Conservation (phyloP, 2,797 vertebrate genomes). For the Tragopan temminckii region DNA sequence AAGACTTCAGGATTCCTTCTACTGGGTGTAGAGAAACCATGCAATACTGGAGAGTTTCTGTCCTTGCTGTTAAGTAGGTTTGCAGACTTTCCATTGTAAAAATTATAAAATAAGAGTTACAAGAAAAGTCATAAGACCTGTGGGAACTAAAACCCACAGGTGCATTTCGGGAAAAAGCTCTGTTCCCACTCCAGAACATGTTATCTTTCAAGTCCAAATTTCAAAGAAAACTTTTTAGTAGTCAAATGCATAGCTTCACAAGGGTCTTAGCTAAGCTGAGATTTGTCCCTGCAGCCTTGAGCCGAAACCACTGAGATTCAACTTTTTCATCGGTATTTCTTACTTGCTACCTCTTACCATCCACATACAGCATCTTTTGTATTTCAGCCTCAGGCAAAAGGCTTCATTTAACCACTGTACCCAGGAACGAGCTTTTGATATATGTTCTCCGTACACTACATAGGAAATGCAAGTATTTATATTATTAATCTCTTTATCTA, state of each 20-base stretch:
- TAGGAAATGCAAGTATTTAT: neutral
- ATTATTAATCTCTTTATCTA: neutral
- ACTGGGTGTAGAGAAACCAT: neutral
- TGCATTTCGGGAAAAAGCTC: neutral
- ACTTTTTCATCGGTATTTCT: neutral
- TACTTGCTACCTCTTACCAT: neutral
- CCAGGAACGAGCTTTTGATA: rapidly evolving
- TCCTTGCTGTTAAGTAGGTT: neutral
- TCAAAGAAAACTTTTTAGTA: neutral
- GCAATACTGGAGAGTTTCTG: neutral
- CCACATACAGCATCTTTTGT: neutral
- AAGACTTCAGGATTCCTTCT: neutral
- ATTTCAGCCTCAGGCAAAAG: neutral
- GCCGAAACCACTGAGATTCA: neutral
- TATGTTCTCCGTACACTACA: neutral
- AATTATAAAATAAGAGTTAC: neutral
- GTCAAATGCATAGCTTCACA: neutral
- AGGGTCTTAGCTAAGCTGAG: neutral
- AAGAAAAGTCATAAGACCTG: neutral
- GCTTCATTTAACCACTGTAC: neutral
- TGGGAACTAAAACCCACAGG: rapidly evolving
- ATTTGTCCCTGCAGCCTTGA: neutral
- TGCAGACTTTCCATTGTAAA: neutral
- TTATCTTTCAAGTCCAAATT: neutral
- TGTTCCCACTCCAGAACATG: neutral